Percentiles rank a stretch among this genome's conserved stretches.
phyloP scores from a whole-genome alignment of 2,797 vertebrate genomes.

The Naso thynnoides region DNA sequence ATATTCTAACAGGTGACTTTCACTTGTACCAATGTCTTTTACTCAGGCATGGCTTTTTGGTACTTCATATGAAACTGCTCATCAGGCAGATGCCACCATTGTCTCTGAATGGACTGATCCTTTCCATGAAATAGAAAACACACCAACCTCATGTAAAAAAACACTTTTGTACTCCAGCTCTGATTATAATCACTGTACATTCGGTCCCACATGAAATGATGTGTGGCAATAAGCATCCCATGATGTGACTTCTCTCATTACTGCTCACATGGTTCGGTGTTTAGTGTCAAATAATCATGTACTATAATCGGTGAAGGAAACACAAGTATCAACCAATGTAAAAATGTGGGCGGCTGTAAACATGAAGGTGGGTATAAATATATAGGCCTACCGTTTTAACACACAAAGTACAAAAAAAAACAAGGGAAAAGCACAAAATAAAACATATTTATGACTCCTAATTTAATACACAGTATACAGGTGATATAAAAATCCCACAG shows the following conservation, averaged over 20 bases:
- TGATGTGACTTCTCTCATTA: not conserved
- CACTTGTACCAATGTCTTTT: too few relatives aligned
- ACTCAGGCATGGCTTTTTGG: too few relatives aligned
- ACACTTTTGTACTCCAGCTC: not conserved
- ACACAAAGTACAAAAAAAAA: too few relatives aligned
- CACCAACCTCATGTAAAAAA: not conserved
- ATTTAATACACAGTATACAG: not conserved
- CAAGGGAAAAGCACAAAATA: too few relatives aligned
- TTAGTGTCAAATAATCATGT: not conserved
- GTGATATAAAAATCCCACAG: not conserved
- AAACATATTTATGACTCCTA: not conserved
- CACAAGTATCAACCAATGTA: too few relatives aligned
- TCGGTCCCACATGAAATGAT: not conserved
- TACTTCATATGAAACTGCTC: too few relatives aligned
- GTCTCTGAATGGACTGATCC: constrained; percentile 13
- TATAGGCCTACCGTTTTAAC: too few relatives aligned
- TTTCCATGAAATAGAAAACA: constrained; percentile 29
- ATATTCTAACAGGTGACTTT: too few relatives aligned
- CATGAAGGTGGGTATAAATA: too few relatives aligned
- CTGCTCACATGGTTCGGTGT: not conserved
- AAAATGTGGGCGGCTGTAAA: not conserved
- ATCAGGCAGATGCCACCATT: constrained; percentile 40
- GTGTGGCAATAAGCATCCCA: not conserved
- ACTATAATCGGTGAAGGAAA: too few relatives aligned
- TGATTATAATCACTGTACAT: not conserved